Percentiles rank a stretch among this genome's conserved stretches.
These are phyloP conservation scores for Pheosia gnoma DNA, from an alignment of 2,888 invertebrate genomes.

Conservation along the genomic window DNA sequence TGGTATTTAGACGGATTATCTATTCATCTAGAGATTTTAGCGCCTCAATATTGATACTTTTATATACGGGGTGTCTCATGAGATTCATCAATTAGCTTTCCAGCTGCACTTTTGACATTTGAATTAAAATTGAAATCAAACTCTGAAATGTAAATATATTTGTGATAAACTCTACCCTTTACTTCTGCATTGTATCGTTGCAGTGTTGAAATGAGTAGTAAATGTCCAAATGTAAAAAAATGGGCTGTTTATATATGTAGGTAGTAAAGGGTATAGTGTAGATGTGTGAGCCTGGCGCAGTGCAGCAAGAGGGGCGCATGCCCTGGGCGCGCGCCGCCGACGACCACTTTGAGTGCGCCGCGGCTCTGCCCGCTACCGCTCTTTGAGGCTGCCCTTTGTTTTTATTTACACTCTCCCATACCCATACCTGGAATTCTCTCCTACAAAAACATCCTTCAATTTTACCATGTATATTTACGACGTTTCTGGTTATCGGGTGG, in stretches of 20 bases:
- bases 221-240: conserved; percentile 7
- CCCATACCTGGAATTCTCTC: not conserved
- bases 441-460: conserved; percentile 31
- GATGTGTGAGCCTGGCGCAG: conserved; percentile 60
- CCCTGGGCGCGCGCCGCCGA: conserved; percentile 30
- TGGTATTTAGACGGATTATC: too few relatives aligned
- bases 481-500: not conserved
- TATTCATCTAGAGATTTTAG: too few relatives aligned
- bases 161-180: too few relatives aligned
- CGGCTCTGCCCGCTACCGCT: conserved; percentile 32
- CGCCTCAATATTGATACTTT: too few relatives aligned
- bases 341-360: conserved; percentile 41
- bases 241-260: conserved; percentile 8
- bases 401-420: conserved; percentile 36
- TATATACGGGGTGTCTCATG: too few relatives aligned
- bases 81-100: too few relatives aligned
- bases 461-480: conserved; percentile 14
- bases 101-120: too few relatives aligned
- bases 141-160: too few relatives aligned
- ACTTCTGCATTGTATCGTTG: too few relatives aligned
- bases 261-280: conserved; percentile 16
- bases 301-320: conserved; percentile 70
- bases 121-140: too few relatives aligned
- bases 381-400: conserved; percentile 47
- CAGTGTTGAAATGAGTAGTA: too few relatives aligned